Percentiles rank a stretch among this genome's conserved stretches.
Evolutionary conservation across 2,888 invertebrate species (phyloP).

Genomic region (Nyleta sp.): DNA sequence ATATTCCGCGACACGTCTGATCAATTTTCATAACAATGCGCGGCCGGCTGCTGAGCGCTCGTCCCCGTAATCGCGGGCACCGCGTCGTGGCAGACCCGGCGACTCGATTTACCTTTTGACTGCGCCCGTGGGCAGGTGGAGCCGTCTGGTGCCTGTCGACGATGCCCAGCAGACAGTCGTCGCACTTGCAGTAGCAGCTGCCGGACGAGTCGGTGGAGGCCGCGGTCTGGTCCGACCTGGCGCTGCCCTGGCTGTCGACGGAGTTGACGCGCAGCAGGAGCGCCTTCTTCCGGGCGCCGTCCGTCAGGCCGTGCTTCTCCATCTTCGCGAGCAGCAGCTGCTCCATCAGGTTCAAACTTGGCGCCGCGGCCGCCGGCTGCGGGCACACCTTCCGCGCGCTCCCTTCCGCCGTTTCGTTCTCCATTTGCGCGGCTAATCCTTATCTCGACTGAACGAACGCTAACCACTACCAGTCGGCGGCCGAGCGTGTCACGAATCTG

Average conservation of each 20-base stretch:
- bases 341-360: conserved; percentile 87
- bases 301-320: conserved; percentile 85
- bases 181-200: conserved; percentile 89
- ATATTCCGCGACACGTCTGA: too few species aligned
- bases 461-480: too few species aligned
- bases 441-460: too few species aligned
- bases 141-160: conserved; percentile 86
- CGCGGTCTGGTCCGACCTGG: conserved; percentile 85
- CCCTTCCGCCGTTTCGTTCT: conserved; percentile 63
- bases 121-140: conserved; percentile 70
- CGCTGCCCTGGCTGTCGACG: conserved; percentile 86
- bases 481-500: too few species aligned
- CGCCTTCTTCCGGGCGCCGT: conserved; percentile 72
- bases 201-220: conserved; percentile 87
- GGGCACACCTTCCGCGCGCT: conserved; percentile 66
- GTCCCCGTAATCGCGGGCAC: too few species aligned
- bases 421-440: too few species aligned
- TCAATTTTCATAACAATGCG: too few species aligned
- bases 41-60: too few species aligned
- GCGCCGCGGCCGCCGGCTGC: conserved; percentile 83
- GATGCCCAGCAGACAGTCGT: conserved; percentile 92
- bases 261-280: conserved; percentile 89
- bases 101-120: conserved; percentile 80
- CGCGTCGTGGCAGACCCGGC: too few species aligned
- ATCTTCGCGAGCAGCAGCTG: conserved; percentile 91